These are phyloP conservation scores for Plecturocebus donacophilus DNA, from an alignment of 2,113 vertebrate species.

Conservation along the genomic window DNA sequence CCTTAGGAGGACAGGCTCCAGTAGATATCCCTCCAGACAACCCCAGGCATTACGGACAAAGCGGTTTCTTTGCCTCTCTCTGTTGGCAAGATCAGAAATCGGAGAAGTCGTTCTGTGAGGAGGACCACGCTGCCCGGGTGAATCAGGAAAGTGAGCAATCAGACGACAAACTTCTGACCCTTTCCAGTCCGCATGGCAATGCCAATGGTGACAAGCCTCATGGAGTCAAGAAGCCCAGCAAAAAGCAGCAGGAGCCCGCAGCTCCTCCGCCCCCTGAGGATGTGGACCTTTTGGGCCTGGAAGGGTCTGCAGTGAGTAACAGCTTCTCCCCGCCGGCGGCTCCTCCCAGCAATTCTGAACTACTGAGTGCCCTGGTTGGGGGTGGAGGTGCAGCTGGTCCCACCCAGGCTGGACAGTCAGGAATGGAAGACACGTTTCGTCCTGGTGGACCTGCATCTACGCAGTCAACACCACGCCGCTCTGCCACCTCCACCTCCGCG, in stretches of 20 bases:
- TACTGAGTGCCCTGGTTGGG: conserved; percentile 95
- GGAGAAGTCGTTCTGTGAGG: conserved; percentile 88
- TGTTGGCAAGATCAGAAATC: conserved; percentile 91
- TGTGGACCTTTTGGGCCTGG: conserved; percentile 94
- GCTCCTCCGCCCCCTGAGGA: conserved; percentile 86
- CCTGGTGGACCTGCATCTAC: conserved; percentile 88
- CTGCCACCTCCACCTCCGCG: conserved; percentile 88
- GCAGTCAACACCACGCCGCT: conserved; percentile 94
- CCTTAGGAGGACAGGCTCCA: conserved; percentile 87
- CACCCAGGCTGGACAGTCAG: conserved; percentile 79
- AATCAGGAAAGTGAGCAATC: conserved; percentile 97
- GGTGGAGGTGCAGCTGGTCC: conserved; percentile 75
- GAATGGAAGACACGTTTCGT: conserved; percentile 83
- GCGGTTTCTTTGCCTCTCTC: conserved; percentile 89
- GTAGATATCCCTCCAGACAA: conserved; percentile 85
- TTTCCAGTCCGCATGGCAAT: conserved; percentile 95
- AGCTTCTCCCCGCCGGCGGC: conserved; percentile 84
- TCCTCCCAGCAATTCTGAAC: conserved; percentile 90
- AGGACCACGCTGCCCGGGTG: conserved; percentile 89
- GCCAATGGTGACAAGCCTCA: conserved; percentile 87
- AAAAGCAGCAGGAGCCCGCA: conserved; percentile 81
- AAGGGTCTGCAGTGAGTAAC: conserved; percentile 85
- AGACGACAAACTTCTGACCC: conserved; percentile 97
- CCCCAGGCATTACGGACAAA: conserved; percentile 85
- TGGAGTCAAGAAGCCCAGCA: conserved; percentile 83